Evolutionary conservation across 2,888 invertebrate genomes (phyloP).

Genomic region (Lasioglossum pauxillum): DNA sequence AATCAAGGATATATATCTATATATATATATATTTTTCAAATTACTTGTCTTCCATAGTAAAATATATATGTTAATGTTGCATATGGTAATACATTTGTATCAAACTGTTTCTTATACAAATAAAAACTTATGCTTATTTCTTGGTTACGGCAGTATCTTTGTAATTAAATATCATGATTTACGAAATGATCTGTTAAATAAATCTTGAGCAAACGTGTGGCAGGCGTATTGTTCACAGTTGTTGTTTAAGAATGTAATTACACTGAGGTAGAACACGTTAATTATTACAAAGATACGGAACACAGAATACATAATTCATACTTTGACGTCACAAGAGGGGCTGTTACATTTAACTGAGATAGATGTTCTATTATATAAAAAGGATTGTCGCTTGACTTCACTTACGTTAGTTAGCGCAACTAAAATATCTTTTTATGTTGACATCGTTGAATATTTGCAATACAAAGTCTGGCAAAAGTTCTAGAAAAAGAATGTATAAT

Average conservation of each 20-base stretch:
- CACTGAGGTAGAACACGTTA: conserved; percentile 56
- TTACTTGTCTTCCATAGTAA: conserved; percentile 47
- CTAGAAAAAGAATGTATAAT: conserved; percentile 30
- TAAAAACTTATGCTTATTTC: conserved; percentile 40
- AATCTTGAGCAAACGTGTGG: conserved; percentile 48
- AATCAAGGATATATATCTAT: conserved; percentile 18
- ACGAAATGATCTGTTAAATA: conserved; percentile 26
- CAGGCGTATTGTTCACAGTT: conserved; percentile 16
- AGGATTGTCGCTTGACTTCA: background rate
- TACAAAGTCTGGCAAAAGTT: conserved; percentile 26
- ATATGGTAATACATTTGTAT: conserved; percentile 46
- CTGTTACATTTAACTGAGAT: background rate
- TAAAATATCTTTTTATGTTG: conserved; percentile 3
- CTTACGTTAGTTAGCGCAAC: background rate
- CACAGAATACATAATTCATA: conserved; percentile 1
- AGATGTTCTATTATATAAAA: conserved; percentile 3
- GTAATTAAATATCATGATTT: conserved; percentile 21
- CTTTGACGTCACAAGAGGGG: background rate
- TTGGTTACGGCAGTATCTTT: conserved; percentile 37
- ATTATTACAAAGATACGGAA: conserved; percentile 22
- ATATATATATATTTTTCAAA: conserved; percentile 26
- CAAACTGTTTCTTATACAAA: conserved; percentile 44
- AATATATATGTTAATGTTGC: conserved; percentile 51
- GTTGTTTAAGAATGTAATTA: conserved; percentile 32
- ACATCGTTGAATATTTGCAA: conserved; percentile 13